A percentile compares a stretch with the other conserved stretches of the same genome.
Conservation (phyloP, 2,113 vertebrate species). For the Daboia siamensis region DNA sequence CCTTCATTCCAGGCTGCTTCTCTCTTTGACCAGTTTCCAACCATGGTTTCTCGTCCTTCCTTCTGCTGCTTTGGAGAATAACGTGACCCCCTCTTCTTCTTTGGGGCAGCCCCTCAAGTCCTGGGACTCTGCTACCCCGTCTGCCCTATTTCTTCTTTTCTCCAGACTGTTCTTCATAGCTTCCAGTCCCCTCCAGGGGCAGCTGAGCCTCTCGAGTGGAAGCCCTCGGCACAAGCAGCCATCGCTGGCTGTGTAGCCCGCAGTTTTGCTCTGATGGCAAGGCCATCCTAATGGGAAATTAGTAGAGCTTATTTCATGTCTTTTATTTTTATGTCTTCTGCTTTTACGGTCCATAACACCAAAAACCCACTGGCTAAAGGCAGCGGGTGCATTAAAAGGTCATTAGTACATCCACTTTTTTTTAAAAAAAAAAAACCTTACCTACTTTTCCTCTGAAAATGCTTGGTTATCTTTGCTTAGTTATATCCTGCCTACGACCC, state of each 20-base stretch:
- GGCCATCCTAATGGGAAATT: not conserved
- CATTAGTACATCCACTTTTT: not conserved
- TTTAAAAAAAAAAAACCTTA: not conserved
- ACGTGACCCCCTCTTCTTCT: no score
- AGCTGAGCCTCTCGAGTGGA: not conserved
- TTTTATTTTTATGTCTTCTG: not conserved
- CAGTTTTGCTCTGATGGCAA: not conserved
- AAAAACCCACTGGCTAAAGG: not conserved
- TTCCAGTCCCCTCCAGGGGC: not conserved
- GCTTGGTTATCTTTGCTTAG: not conserved
- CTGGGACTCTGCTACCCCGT: fast-evolving
- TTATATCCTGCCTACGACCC: not conserved
- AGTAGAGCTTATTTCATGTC: not conserved
- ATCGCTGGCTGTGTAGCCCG: not conserved
- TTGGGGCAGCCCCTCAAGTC: no score
- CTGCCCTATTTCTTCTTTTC: no score
- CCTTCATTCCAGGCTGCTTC: no score
- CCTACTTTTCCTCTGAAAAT: not conserved
- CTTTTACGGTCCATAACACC: not conserved
- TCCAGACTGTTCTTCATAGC: no score
- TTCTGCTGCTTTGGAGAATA: no score
- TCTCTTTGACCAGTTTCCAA: no score
- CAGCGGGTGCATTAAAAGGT: not conserved
- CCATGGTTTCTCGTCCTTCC: no score
- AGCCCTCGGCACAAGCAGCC: not conserved